Evolutionary conservation across 2,888 invertebrate species (phyloP).

Genomic region (Geotrupes spiniger): DNA sequence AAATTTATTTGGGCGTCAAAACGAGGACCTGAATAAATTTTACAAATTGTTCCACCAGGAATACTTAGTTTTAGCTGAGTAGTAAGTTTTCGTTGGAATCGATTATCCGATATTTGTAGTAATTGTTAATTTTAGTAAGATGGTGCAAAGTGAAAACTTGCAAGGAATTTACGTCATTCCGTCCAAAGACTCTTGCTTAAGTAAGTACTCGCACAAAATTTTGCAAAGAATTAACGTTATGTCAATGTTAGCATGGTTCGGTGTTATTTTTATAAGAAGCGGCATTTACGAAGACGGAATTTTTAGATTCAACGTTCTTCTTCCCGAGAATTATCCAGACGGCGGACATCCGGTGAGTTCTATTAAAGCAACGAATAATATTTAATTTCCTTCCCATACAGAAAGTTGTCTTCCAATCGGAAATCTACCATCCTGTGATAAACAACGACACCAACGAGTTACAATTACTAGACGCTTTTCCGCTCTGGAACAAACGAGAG

Average conservation of each 20-base stretch:
- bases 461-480: slow-evolving; percentile 75
- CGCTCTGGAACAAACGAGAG: slow-evolving; percentile 78
- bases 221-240: slow-evolving; percentile 8
- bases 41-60: slow-evolving; percentile 80
- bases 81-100: slow-evolving; percentile 76
- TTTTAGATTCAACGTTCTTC: slow-evolving; percentile 81
- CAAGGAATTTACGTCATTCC: slow-evolving; percentile 92
- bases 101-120: no score
- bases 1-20: slow-evolving; percentile 58
- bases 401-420: slow-evolving; percentile 79
- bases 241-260: slow-evolving; percentile 76
- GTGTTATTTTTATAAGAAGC: slow-evolving; percentile 83
- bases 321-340: slow-evolving; percentile 88
- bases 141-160: slow-evolving; percentile 79
- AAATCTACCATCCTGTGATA: slow-evolving; percentile 84
- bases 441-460: slow-evolving; percentile 74
- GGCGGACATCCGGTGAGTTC: slow-evolving; percentile 75
- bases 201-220: slow-evolving; percentile 58
- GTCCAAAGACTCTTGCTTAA: slow-evolving; percentile 75
- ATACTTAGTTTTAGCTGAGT: slow-evolving; percentile 88
- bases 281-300: slow-evolving; percentile 88
- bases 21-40: slow-evolving; percentile 59
- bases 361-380: neutral
- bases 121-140: slow-evolving; percentile 70
- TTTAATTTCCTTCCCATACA: slow-evolving; percentile 47